Conservation (phyloP, 2,797 vertebrate species). For the Helicolenus hilgendorfi region DNA sequence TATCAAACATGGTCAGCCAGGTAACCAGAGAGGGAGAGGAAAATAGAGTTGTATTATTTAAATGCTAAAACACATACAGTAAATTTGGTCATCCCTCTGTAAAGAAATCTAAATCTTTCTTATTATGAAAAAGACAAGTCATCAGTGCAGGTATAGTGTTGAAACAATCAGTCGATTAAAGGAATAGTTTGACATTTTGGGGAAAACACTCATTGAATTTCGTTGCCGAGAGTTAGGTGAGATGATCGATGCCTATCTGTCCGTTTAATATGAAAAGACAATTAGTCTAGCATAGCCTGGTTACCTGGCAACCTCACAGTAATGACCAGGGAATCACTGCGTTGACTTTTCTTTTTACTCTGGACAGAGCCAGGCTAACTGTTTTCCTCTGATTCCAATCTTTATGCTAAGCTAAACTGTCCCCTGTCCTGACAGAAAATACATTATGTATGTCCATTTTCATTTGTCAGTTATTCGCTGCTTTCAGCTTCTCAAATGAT, state of each 20-base stretch:
- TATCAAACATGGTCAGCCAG: not conserved
- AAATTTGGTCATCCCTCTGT: not conserved
- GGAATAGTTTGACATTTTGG: not conserved
- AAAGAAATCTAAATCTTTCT: not conserved
- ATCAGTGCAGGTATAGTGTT: not conserved
- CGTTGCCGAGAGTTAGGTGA: not conserved
- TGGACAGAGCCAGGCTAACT: not conserved
- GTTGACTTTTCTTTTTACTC: not conserved
- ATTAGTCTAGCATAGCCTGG: not conserved
- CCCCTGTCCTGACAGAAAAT: not conserved
- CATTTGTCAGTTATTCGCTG: not conserved
- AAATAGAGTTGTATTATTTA: not conserved
- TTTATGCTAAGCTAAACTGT: not conserved
- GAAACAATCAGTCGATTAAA: not conserved
- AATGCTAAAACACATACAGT: not conserved
- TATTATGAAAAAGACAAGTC: not conserved
- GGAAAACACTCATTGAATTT: not conserved
- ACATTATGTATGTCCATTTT: not conserved
- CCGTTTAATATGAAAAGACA: not conserved
- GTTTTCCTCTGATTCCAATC: not conserved
- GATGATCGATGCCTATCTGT: not conserved
- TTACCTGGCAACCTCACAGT: not conserved
- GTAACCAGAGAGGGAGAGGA: not conserved
- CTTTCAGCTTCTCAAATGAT: not conserved
- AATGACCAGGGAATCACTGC: not conserved